Percentiles rank a stretch among this genome's conserved stretches.
Conservation (phyloP, 1,140 invertebrate genomes). For the Metaphire vulgaris region DNA sequence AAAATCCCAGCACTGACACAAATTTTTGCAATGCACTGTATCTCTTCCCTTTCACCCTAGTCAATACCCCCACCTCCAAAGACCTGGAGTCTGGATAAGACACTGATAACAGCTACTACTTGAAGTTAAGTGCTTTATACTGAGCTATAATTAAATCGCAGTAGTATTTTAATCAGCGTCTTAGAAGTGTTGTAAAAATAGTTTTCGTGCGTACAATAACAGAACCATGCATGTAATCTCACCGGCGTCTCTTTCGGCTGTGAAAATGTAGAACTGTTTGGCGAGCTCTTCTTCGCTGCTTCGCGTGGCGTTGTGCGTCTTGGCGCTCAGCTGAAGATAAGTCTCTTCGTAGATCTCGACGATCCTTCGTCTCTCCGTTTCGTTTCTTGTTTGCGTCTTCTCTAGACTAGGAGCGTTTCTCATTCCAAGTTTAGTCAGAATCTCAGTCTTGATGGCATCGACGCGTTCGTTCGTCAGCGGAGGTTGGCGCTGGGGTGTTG, state of each 20-base stretch:
- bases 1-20: no score
- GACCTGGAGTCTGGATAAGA: no score
- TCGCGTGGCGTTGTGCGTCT: neutral
- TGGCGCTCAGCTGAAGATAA: neutral
- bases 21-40: no score
- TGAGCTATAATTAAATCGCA: no score
- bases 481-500: neutral
- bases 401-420: neutral
- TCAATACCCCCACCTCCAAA: no score
- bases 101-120: no score
- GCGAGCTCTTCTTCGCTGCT: neutral
- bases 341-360: neutral
- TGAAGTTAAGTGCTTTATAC: no score
- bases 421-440: neutral
- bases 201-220: no score
- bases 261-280: neutral
- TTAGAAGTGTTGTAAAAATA: no score
- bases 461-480: neutral
- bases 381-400: neutral
- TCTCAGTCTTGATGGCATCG: neutral
- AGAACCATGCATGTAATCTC: no score
- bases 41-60: no score
- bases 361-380: neutral
- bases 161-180: no score
- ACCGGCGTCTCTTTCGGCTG: neutral